Conservation (phyloP, 2,888 invertebrate species). For the Barypeithes pellucidus region DNA sequence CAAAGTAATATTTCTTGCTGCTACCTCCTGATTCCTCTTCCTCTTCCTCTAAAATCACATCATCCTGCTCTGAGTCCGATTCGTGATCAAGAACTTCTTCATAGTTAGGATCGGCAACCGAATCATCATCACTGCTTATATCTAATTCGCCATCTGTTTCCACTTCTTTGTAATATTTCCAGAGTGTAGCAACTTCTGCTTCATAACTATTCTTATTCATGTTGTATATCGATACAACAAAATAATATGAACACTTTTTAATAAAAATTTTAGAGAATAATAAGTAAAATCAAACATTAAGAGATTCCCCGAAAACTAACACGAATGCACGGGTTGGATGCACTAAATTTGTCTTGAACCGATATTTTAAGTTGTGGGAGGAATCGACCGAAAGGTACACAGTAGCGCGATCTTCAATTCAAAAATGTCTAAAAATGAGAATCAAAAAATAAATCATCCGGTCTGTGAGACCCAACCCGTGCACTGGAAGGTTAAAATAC, state of each 20-base stretch:
- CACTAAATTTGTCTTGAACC: background rate
- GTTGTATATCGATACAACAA: background rate
- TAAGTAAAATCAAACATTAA: background rate
- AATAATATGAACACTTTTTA: background rate
- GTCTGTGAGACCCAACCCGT: background rate
- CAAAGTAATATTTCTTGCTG: background rate
- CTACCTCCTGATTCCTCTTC: background rate
- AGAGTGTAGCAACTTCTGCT: background rate
- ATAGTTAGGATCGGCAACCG: conserved; percentile 13
- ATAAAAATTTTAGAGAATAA: background rate
- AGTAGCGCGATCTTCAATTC: too few relatives aligned
- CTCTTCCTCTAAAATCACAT: background rate
- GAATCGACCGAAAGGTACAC: background rate
- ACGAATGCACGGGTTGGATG: conserved; percentile 5
- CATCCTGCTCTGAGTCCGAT: conserved; percentile 14
- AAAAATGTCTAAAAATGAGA: background rate
- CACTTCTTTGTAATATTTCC: conserved; percentile 3
- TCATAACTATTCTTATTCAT: background rate
- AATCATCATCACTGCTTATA: conserved; percentile 8
- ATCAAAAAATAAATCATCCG: background rate
- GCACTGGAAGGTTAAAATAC: background rate
- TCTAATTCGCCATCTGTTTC: background rate
- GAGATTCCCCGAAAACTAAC: background rate
- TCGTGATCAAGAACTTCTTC: background rate
- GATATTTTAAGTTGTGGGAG: background rate